These are phyloP conservation scores for Acutogordius australiensis DNA, from an alignment of 2,888 invertebrate species.

Conservation along the genomic window DNA sequence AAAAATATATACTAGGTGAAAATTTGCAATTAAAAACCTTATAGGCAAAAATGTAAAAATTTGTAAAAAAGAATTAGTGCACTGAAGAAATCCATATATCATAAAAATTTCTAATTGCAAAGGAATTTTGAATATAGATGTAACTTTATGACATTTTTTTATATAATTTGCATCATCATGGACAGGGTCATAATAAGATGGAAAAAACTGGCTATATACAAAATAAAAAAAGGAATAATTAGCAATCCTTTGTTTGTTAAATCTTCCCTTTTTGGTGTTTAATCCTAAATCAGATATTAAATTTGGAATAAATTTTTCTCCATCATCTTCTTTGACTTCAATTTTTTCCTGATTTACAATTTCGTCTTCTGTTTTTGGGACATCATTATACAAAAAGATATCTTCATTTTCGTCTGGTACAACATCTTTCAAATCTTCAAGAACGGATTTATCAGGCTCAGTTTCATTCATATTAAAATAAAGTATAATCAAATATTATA, in stretches of 20 bases:
- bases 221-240: slow-evolving; percentile 1
- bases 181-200: not conserved
- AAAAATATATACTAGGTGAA: not conserved
- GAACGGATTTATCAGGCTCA: not conserved
- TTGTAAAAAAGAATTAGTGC: slow-evolving; percentile 5
- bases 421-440: not conserved
- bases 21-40: slow-evolving; percentile 6
- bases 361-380: no score
- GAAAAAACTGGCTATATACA: not conserved
- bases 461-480: no score
- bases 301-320: no score
- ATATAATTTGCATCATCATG: not conserved
- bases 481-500: no score
- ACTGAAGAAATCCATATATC: slow-evolving; percentile 1
- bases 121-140: not conserved
- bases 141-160: slow-evolving; percentile 11
- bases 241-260: no score
- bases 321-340: not conserved
- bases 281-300: no score
- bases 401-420: slow-evolving; percentile 3
- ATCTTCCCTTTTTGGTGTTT: no score
- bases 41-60: not conserved
- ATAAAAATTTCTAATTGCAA: not conserved
- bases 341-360: no score
- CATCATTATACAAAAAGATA: slow-evolving; percentile 5